Base-by-base conservation (phyloP, 2,113 vertebrate genomes). In the Mellivora capensis region DNA sequence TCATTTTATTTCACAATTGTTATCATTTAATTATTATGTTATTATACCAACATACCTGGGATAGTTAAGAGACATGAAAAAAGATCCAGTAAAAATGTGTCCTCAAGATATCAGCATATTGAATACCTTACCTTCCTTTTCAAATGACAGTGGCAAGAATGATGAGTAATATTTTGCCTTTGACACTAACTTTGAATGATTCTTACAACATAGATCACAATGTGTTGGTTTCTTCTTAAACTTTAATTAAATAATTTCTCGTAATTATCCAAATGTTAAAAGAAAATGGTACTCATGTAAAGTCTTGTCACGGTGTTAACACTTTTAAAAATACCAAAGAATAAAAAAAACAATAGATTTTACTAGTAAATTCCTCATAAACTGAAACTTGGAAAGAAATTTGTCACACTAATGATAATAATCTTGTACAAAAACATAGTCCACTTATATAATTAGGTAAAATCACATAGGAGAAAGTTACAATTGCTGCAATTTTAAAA, bases 381-480 rank as follows among this genome's bases (percentile, higher is more conserved):
- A 81, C 44, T 76, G 27, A 96, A 91, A 82, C 27, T 86, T 18
- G 7, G 14, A 29, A 81, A 93, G 37, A 95, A 95, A 91, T 52
- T 62, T 93, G 62, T 89, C 64, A 91, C 4, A 77, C 2, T 79
- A 94, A 92, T 86, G 52, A 87, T 89, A 90, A 82, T 87, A 82
- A 64, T 95, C 74, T 87, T 79, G 2, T n/a, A 91, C 21, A 57
- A 93, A 97, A 97, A 88, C 37, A 76, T 13, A 77, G 29, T 77
- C 83, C 61, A 59, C 37, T 92, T 77, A 64, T 12, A 52, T 89
- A 89, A 79, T 82, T 96, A 90, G 21, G 29, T 31, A 91, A 95
- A 96, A 91, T 11, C 72, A 77, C 71, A 74, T 42, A 87, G 62
- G 29, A 80, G 74, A 93, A 82, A 84, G 84, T 62, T 91, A 62